These are phyloP conservation scores for Lampris megalopsis DNA, from an alignment of 2,113 vertebrate species.

Conservation along the genomic window DNA sequence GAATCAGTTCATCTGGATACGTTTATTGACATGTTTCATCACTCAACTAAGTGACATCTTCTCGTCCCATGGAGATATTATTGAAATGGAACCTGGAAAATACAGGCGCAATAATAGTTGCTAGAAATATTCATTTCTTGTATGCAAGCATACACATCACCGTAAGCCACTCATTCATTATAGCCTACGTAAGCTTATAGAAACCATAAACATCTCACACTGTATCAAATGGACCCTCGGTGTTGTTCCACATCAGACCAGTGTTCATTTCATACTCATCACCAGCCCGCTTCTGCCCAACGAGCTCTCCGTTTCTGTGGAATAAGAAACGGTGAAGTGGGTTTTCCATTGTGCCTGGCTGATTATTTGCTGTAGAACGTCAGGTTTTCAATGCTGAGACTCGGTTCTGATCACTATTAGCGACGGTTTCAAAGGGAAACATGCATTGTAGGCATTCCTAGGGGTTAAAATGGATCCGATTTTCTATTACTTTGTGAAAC, in stretches of 20 bases:
- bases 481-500: conserved; percentile 17
- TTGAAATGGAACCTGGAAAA: conserved; percentile 30
- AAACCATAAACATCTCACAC: not conserved
- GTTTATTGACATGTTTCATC: too few relatives aligned
- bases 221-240: conserved; percentile 14
- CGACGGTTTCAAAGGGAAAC: not conserved
- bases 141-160: conserved; percentile 28
- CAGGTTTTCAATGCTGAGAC: not conserved
- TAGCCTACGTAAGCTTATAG: not conserved
- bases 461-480: not conserved
- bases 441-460: not conserved
- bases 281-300: not conserved
- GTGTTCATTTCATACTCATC: conserved; percentile 15
- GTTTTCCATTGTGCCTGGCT: not conserved
- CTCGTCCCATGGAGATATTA: conserved; percentile 19
- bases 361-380: conserved; percentile 17
- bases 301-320: not conserved
- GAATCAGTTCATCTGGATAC: too few relatives aligned
- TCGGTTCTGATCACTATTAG: not conserved
- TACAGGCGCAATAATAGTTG: conserved; percentile 38
- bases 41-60: too few relatives aligned
- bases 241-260: not conserved
- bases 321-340: not conserved
- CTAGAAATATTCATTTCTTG: conserved; percentile 2
- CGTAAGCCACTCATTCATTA: conserved; percentile 13